A percentile compares a stretch with the other conserved stretches of the same genome.
Evolutionary conservation across 2,888 invertebrate species (phyloP).

Genomic region (Platycnemis pennipes): DNA sequence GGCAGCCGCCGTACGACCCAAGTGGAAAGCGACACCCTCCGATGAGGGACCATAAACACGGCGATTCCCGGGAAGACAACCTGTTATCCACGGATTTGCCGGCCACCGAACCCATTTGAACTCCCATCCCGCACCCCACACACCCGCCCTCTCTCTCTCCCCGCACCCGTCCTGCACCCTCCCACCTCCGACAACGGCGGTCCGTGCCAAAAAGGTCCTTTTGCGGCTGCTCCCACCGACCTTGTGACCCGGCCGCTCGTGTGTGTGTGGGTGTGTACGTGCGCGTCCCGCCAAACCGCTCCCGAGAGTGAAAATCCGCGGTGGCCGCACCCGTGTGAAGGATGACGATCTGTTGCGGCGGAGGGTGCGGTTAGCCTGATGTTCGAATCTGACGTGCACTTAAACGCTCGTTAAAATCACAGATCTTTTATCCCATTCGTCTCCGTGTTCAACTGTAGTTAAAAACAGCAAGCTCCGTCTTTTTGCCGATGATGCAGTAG

Average conservation of each 20-base stretch:
- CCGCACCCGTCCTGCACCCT: neutral
- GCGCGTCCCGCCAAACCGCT: neutral
- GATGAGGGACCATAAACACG: slow-evolving; percentile 37
- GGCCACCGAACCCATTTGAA: slow-evolving; percentile 21
- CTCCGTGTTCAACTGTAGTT: no score
- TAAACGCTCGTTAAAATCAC: no score
- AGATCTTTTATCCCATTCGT: no score
- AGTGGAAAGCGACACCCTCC: neutral
- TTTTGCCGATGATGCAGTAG: no score
- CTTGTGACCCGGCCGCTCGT: neutral
- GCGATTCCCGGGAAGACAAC: slow-evolving; percentile 50
- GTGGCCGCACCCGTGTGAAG: neutral
- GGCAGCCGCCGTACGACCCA: no score
- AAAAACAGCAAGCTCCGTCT: no score
- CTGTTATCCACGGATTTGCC: slow-evolving; percentile 51
- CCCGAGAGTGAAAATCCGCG: neutral
- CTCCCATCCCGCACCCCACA: neutral
- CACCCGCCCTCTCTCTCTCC: neutral
- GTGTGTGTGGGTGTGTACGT: neutral
- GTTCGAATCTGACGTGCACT: neutral
- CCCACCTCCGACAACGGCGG: neutral
- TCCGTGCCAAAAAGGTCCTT: neutral
- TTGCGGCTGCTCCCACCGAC: neutral
- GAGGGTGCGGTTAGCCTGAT: neutral
- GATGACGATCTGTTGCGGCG: neutral